Evolutionary conservation across 2,888 invertebrate genomes (phyloP).

Genomic region (Eristalis intricaria): DNA sequence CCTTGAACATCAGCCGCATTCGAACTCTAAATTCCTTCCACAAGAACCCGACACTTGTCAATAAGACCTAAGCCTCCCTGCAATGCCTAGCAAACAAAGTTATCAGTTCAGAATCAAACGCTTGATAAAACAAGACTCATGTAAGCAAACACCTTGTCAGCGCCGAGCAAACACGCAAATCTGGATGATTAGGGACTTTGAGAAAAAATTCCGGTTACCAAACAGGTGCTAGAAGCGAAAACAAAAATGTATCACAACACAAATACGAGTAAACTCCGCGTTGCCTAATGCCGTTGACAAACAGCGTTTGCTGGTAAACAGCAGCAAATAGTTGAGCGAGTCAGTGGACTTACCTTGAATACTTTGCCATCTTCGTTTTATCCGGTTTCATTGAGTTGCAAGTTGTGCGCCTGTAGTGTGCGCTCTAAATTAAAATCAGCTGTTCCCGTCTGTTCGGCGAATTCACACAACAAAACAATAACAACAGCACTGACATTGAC

Average conservation of each 20-base stretch:
- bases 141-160: neutral
- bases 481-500: neutral
- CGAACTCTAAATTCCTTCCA: too few species aligned
- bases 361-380: neutral
- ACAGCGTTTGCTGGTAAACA: neutral
- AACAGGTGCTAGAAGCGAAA: neutral
- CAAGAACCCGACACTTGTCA: too few species aligned
- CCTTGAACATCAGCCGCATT: too few species aligned
- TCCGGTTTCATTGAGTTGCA: constrained; percentile 1
- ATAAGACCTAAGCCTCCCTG: too few species aligned
- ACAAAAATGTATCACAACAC: neutral
- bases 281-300: neutral
- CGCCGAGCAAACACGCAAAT: neutral
- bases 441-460: neutral
- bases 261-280: neutral
- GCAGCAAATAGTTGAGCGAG: neutral
- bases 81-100: too few species aligned
- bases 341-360: constrained; percentile 21
- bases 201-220: neutral
- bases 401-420: neutral
- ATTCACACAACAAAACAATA: neutral
- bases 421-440: constrained; percentile 4
- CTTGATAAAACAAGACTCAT: neutral
- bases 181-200: neutral
- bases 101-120: too few species aligned